Conservation (phyloP, 2,797 vertebrate species). For the Darevskia nairensis region DNA sequence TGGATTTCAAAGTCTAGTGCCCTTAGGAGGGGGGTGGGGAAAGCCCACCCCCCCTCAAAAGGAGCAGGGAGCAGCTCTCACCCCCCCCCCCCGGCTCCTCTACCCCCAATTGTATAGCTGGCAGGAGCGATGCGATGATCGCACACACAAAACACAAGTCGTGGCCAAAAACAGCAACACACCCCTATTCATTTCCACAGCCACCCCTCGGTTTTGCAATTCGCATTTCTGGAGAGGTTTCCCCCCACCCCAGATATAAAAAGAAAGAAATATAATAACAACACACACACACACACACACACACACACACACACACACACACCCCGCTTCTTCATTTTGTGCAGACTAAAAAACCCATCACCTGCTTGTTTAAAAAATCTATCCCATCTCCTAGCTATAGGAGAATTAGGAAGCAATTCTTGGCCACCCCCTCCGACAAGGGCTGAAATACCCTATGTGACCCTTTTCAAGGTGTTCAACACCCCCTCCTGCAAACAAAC, state of each 20-base stretch:
- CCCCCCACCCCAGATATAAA: no score
- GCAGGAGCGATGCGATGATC: background rate
- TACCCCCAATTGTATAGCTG: background rate
- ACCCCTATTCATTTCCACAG: background rate
- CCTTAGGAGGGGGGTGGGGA: background rate
- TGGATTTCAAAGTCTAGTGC: background rate
- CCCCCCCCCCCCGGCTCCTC: background rate
- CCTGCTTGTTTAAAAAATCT: background rate
- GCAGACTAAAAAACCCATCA: background rate
- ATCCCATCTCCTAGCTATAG: background rate
- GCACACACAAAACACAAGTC: background rate
- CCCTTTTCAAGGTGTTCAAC: background rate
- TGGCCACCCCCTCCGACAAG: no score
- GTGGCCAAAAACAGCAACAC: background rate
- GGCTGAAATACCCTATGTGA: background rate
- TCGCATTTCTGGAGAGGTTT: background rate
- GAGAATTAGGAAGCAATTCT: background rate
- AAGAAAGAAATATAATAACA: background rate
- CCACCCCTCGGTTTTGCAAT: background rate
- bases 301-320: no score
- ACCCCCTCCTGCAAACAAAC: no score
- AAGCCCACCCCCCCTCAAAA: background rate
- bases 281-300: no score
- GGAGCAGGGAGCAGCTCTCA: no score
- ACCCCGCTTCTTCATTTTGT: no score